These are phyloP conservation scores for Amazona vittata DNA, from an alignment of 2,113 vertebrate genomes.

Conservation along the genomic window DNA sequence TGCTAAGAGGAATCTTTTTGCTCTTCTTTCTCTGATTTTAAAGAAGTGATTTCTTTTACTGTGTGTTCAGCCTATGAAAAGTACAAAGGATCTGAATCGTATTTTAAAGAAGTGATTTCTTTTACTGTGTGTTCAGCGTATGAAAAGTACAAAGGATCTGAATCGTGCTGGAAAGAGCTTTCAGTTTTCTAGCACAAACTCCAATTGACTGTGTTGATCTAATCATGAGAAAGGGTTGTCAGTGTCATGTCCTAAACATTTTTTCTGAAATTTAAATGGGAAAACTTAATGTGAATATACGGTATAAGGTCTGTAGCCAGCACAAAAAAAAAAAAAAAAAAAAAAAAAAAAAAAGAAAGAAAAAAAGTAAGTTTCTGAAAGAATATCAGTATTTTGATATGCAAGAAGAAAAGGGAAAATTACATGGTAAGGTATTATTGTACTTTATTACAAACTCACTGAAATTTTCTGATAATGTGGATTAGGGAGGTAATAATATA, in stretches of 20 bases:
- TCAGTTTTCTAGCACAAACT: not conserved
- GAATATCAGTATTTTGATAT: no score
- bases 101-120: conserved; percentile 1
- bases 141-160: not conserved
- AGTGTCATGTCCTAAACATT: not conserved
- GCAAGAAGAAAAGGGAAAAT: no score
- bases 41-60: not conserved
- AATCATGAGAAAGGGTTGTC: not conserved
- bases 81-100: not conserved
- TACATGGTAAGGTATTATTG: no score
- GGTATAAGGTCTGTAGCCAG: not conserved
- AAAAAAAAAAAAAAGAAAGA: not conserved
- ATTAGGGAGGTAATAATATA: not conserved
- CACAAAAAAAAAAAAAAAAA: not conserved
- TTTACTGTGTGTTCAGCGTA: not conserved
- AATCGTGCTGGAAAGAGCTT: not conserved
- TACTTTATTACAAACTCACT: not conserved
- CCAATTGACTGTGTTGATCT: not conserved
- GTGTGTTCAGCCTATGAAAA: not conserved
- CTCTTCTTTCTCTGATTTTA: not conserved
- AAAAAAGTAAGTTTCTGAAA: no score
- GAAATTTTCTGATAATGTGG: not conserved
- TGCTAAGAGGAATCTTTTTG: conserved; percentile 1
- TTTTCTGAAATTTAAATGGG: not conserved
- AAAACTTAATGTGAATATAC: not conserved